These are phyloP conservation scores for Carterocephalus palaemon DNA, from an alignment of 2,888 invertebrate species.

Conservation along the genomic window DNA sequence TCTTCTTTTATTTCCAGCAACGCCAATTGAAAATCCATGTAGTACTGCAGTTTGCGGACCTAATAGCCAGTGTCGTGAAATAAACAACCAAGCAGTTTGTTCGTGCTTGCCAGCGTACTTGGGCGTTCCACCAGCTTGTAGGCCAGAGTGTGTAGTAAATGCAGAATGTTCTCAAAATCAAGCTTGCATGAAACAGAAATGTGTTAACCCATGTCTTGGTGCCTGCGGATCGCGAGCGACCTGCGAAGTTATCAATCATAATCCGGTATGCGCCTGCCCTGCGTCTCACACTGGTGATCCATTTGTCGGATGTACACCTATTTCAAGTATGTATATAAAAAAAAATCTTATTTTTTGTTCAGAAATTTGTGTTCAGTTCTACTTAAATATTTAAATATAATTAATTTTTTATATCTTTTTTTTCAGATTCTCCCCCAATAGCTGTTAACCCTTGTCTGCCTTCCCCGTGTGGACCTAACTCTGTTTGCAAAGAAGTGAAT, in stretches of 20 bases:
- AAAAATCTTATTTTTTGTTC: no score
- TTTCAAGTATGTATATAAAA: conserved; percentile 61
- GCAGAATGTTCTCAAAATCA: conserved; percentile 83
- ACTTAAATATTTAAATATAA: not conserved
- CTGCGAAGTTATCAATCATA: conserved; percentile 85
- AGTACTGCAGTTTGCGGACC: conserved; percentile 86
- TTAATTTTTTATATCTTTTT: conserved; percentile 5
- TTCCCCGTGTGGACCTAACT: conserved; percentile 88
- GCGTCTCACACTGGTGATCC: conserved; percentile 83
- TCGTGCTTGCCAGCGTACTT: conserved; percentile 84
- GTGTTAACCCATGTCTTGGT: conserved; percentile 85
- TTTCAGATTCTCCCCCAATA: conserved; percentile 50
- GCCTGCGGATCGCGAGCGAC: conserved; percentile 82
- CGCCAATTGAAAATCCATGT: conserved; percentile 77
- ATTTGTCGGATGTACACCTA: conserved; percentile 73
- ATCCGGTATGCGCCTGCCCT: conserved; percentile 86
- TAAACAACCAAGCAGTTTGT: conserved; percentile 84
- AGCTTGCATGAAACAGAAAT: conserved; percentile 85
- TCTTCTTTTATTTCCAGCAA: conserved; percentile 40
- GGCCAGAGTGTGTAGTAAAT: conserved; percentile 85
- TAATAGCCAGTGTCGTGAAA: conserved; percentile 82
- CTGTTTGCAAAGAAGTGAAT: conserved; percentile 83
- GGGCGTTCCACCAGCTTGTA: conserved; percentile 85
- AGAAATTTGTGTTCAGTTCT: not conserved
- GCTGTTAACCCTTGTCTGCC: conserved; percentile 84